A percentile compares a stretch with the other conserved stretches of the same genome.
These are phyloP conservation scores for Panagrolaimus sp. DNA, from an alignment of 1,140 invertebrate species.

Conservation along the genomic window DNA sequence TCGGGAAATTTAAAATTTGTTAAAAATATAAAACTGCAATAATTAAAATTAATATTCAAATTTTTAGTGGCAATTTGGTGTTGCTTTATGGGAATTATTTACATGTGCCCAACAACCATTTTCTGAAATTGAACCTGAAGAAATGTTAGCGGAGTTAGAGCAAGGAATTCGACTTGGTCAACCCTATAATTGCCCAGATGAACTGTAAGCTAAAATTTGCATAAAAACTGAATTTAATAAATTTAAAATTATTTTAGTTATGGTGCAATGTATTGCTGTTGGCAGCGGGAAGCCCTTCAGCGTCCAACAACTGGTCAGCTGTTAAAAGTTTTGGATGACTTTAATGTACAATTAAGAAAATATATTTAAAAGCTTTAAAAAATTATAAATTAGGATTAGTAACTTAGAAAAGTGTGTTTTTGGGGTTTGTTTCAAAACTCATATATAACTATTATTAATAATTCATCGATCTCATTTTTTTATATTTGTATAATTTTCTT, in stretches of 20 bases:
- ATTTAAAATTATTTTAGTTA: conserved; percentile 62
- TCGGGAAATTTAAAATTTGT: too few species aligned
- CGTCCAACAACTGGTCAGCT: conserved; percentile 44
- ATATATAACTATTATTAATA: too few species aligned
- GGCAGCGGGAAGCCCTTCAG: conserved; percentile 29
- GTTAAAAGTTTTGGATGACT: conserved; percentile 33
- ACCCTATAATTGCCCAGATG: conserved; percentile 86
- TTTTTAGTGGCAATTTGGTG: conserved; percentile 83
- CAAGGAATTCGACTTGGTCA: conserved; percentile 79
- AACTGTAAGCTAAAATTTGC: conserved; percentile 67
- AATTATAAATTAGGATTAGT: too few species aligned
- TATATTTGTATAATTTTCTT: too few species aligned
- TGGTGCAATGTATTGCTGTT: conserved; percentile 61
- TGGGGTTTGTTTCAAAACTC: too few species aligned
- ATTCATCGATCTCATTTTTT: too few species aligned
- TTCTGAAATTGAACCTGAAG: conserved; percentile 81
- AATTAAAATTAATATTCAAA: conserved; percentile 26
- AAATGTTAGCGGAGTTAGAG: conserved; percentile 72
- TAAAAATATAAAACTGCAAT: conserved; percentile 5
- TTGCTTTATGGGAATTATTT: conserved; percentile 85
- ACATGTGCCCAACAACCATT: conserved; percentile 81
- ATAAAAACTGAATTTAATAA: too few species aligned
- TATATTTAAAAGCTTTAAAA: conserved; percentile 35
- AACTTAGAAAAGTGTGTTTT: too few species aligned
- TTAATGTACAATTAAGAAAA: conserved; percentile 35